Evolutionary conservation across 1,140 invertebrate genomes (phyloP).

Genomic region (Drosophila subobscura): DNA sequence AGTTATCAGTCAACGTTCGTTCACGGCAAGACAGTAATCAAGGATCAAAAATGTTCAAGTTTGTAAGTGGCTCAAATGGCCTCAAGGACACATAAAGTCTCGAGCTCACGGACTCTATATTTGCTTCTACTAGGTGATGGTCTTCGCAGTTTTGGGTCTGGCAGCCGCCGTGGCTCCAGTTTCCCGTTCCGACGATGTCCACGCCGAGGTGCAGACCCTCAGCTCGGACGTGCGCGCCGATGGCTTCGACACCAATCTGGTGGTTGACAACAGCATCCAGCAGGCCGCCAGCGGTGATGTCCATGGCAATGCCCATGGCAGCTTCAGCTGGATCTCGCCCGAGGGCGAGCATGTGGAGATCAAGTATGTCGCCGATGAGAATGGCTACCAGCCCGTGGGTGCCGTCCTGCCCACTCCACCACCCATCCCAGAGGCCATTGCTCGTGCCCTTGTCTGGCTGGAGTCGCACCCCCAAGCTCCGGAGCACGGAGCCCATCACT

Average conservation of each 20-base stretch:
- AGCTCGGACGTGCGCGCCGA: slow-evolving; percentile 43
- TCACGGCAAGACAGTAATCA: slow-evolving; percentile 42
- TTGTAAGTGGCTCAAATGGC: slow-evolving; percentile 48
- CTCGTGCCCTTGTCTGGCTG: slow-evolving; percentile 58
- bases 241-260: slow-evolving; percentile 76
- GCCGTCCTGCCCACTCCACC: slow-evolving; percentile 86
- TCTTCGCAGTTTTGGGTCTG: slow-evolving; percentile 65
- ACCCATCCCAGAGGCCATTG: slow-evolving; percentile 88
- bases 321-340: slow-evolving; percentile 50
- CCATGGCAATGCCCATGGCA: slow-evolving; percentile 58
- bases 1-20: slow-evolving; percentile 66
- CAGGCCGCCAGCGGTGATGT: slow-evolving; percentile 68
- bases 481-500: slow-evolving; percentile 31
- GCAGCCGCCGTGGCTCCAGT: slow-evolving; percentile 45
- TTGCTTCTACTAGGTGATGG: slow-evolving; percentile 42
- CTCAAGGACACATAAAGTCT: neutral
- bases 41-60: slow-evolving; percentile 70
- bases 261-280: slow-evolving; percentile 85
- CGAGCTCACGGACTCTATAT: neutral
- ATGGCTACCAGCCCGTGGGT: slow-evolving; percentile 84
- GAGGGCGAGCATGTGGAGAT: slow-evolving; percentile 84
- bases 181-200: slow-evolving; percentile 41
- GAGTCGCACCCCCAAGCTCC: slow-evolving; percentile 32
- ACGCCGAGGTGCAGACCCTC: slow-evolving; percentile 42
- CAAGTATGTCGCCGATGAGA: slow-evolving; percentile 86